Evolutionary conservation across 2,797 vertebrate species (phyloP).

Genomic region (Columba guinea): DNA sequence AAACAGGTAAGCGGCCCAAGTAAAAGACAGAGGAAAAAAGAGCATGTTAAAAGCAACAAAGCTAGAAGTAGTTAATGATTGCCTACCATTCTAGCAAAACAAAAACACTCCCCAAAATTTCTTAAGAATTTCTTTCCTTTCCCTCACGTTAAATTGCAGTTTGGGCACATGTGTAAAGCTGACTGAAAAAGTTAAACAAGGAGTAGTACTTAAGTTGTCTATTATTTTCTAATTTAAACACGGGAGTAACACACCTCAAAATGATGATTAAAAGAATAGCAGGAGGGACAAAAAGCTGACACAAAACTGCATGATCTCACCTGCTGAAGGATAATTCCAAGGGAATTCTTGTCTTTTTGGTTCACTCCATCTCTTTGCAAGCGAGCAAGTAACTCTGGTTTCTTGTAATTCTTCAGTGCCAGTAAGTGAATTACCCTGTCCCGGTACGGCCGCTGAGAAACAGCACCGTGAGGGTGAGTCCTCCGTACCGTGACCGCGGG

Average conservation of each 20-base stretch:
- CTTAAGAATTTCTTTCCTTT: background rate
- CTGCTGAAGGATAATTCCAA: conserved; percentile 88
- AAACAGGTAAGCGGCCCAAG: background rate
- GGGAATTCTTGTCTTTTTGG: conserved; percentile 89
- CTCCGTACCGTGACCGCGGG: conserved; percentile 87
- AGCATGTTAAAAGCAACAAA: background rate
- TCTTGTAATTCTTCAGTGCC: conserved; percentile 89
- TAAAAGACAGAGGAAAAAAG: background rate
- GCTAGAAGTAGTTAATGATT: background rate
- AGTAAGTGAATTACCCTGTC: conserved; percentile 91
- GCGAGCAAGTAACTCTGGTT: conserved; percentile 88
- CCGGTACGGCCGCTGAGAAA: conserved; percentile 85
- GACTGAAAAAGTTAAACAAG: background rate
- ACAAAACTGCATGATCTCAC: conserved; percentile 64
- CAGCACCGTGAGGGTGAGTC: conserved; percentile 79
- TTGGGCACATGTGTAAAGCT: background rate
- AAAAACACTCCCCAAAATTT: background rate
- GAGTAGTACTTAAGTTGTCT: background rate
- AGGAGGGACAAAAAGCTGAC: background rate
- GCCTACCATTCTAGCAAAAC: background rate
- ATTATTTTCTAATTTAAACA: background rate
- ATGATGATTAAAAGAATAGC: background rate
- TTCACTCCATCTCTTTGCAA: conserved; percentile 90
- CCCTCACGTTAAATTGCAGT: background rate
- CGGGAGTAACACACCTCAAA: background rate